Conservation (phyloP, 2,797 vertebrate genomes). For the Mormyrus hasselquistii region DNA sequence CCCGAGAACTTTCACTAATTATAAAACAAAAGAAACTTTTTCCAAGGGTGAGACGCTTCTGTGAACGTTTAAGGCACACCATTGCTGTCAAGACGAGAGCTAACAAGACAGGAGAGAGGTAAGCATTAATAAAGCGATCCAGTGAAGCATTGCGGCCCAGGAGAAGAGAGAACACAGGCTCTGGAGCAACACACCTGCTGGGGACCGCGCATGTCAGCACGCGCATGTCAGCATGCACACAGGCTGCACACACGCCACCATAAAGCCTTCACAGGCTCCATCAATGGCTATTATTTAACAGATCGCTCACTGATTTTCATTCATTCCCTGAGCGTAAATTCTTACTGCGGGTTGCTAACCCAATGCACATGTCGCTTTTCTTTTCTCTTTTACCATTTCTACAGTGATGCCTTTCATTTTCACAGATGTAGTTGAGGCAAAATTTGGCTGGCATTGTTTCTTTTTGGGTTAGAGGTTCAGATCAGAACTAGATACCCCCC, state of each 20-base stretch:
- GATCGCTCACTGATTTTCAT: neutral
- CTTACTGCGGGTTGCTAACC: neutral
- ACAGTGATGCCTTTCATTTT: neutral
- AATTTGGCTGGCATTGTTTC: neutral
- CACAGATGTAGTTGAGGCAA: neutral
- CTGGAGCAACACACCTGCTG: neutral
- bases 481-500: neutral
- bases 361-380: neutral
- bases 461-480: neutral
- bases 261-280: neutral
- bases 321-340: neutral
- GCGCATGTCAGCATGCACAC: neutral
- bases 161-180: neutral
- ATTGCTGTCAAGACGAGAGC: neutral
- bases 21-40: neutral
- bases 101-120: neutral
- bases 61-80: neutral
- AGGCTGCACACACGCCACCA: neutral
- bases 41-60: constrained; percentile 1
- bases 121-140: neutral
- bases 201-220: neutral
- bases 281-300: neutral
- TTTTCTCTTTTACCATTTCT: neutral
- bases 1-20: neutral
- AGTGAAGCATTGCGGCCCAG: neutral